Evolutionary conservation across 1,140 invertebrate species (phyloP), one percentile per base, ranked within the genome.

Genomic region (Chironomus striatipennis): DNA sequence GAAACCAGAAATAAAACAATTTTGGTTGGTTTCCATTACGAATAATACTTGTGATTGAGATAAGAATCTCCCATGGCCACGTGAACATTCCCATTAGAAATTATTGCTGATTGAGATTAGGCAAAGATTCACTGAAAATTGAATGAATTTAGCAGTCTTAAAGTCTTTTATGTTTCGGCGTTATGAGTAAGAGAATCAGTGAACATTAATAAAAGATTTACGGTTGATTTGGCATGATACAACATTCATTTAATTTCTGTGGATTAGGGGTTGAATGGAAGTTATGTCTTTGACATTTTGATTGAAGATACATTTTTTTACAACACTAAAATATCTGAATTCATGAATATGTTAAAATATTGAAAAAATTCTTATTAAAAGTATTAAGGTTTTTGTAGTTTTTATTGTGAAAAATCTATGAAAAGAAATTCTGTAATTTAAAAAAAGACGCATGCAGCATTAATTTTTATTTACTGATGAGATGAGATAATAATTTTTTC

Each of bases 381-480:
- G 10, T 7, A 10, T 43, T 43, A 7, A 10, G 10, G 6, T 43
- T 43, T 43, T 43, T 7, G 42, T 43, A 10, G 10, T 43, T 43
- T 43, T 43, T 43, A 43, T 7, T 43, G 10, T 43, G 6, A 7
- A 10, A 7, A 43, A 10, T 43, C 10, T 43, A 43, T 43, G 6
- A 43, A 43, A 6, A 6, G 42, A 47, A 47, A 47, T 47, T 47
- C 15, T 34, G 24, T 34, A 2, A 34, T 34, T 34, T 34, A n/a
- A n/a, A n/a, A n/a, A n/a, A n/a, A n/a, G n/a, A n/a, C n/a, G 24
- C 24, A 34, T 34, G 5, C n/a, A 57, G 47, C 47, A 57, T 57
- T 57, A 57, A 57, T 57, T 57, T 57, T 57, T 57, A 57, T 57
- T 57, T 57, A 57, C 47, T 57, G 47, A 57, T 57, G 47, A 57